These are phyloP conservation scores for Eubasilissa regina DNA, from an alignment of 1,140 invertebrate genomes.

Conservation along the genomic window DNA sequence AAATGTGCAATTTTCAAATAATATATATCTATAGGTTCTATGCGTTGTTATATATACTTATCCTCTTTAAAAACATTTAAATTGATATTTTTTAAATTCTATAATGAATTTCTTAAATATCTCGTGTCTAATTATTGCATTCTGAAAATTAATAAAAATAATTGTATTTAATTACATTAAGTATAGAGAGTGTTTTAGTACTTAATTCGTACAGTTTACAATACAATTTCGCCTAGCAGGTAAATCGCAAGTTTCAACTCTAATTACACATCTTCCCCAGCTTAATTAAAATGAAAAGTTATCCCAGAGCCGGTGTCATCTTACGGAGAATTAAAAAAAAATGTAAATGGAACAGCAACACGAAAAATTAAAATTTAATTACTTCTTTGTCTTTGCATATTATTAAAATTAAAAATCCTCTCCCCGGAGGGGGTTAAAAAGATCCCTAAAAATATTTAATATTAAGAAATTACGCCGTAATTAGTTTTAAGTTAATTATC, in stretches of 20 bases:
- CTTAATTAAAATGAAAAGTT: conserved; percentile 60
- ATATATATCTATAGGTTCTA: not conserved
- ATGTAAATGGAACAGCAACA: conserved; percentile 57
- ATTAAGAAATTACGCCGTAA: conserved; percentile 61
- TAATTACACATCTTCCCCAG: conserved; percentile 54
- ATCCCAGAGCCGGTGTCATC: conserved; percentile 55
- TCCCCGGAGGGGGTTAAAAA: conserved; percentile 51
- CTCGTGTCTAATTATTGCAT: too few species aligned
- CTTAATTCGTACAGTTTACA: not conserved
- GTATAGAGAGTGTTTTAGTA: not conserved
- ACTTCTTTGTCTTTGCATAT: conserved; percentile 60
- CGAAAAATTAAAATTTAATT: conserved; percentile 62
- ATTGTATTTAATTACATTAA: not conserved
- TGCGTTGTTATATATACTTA: not conserved
- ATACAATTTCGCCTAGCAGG: conserved; percentile 15
- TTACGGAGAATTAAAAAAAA: conserved; percentile 47
- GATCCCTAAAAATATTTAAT: conserved; percentile 59
- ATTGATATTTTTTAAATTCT: too few species aligned
- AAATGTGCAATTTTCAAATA: not conserved
- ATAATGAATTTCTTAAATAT: too few species aligned
- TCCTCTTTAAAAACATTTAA: too few species aligned
- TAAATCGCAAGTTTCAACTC: not conserved
- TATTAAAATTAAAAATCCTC: conserved; percentile 59
- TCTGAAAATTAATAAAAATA: not conserved
- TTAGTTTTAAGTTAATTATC: conserved; percentile 60